These are phyloP conservation scores for Tachysurus vachellii DNA, from an alignment of 2,113 vertebrate genomes.

Conservation along the genomic window DNA sequence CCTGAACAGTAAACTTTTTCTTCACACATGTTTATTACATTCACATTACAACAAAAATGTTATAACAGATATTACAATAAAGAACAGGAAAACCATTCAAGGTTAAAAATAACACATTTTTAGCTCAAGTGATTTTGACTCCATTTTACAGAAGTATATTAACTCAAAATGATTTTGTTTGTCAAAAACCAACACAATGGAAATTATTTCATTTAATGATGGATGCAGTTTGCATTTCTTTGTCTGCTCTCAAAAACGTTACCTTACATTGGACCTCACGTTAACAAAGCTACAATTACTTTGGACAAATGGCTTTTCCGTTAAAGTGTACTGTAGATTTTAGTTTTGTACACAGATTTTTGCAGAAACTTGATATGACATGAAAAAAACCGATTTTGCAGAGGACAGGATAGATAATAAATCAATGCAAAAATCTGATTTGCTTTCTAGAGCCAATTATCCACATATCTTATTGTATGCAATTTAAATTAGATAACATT, in stretches of 20 bases:
- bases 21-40: not conserved
- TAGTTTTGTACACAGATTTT: not conserved
- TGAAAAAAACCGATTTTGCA: not conserved
- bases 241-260: not conserved
- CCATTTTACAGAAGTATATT: not conserved
- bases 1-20: not conserved
- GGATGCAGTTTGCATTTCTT: not conserved
- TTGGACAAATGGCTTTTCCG: not conserved
- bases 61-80: not conserved
- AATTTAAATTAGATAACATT: not conserved
- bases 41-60: not conserved
- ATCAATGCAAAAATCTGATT: not conserved
- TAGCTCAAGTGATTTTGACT: not conserved
- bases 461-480: not conserved
- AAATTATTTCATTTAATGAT: not conserved
- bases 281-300: not conserved
- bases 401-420: not conserved
- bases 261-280: not conserved
- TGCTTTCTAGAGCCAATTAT: not conserved
- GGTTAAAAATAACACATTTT: not conserved
- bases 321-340: not conserved
- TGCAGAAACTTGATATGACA: not conserved
- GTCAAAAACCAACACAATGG: not conserved
- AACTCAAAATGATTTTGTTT: not conserved
- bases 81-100: not conserved